Percentiles rank a stretch among this genome's conserved stretches.
These are phyloP conservation scores for Philopotamus ludificatus DNA, from an alignment of 1,140 invertebrate species.

Conservation along the genomic window DNA sequence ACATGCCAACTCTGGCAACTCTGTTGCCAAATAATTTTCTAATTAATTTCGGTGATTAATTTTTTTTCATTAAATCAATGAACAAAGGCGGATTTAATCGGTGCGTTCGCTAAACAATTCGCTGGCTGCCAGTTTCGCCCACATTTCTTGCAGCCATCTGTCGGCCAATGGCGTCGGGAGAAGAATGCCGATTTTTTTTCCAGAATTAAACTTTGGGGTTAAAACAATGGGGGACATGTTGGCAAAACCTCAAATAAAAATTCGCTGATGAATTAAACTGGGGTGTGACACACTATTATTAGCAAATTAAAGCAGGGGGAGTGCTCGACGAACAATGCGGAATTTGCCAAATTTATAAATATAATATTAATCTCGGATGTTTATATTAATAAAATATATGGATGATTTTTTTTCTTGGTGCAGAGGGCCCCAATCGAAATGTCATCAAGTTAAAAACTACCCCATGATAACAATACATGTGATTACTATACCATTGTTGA, in stretches of 20 bases:
- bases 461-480: conserved; percentile 8
- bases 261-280: conserved; percentile 19
- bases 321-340: not conserved
- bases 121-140: not conserved
- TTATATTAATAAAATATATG: not conserved
- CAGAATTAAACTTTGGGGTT: no score
- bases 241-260: not conserved
- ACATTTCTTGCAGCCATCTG: no score
- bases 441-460: conserved; percentile 32
- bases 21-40: no score
- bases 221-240: conserved; percentile 8
- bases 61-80: no score
- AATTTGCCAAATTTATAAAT: conserved; percentile 10
- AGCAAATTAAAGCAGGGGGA: not conserved
- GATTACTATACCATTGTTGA: conserved; percentile 14
- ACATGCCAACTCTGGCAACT: no score
- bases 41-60: no score
- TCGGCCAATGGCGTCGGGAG: no score
- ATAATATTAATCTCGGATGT: not conserved
- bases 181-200: no score
- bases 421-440: not conserved
- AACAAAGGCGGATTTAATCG: no score
- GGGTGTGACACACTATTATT: conserved; percentile 19
- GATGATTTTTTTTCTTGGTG: no score
- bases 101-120: not conserved